Evolutionary conservation across 2,888 invertebrate genomes (phyloP).

Genomic region (Xestia rhomboidea): DNA sequence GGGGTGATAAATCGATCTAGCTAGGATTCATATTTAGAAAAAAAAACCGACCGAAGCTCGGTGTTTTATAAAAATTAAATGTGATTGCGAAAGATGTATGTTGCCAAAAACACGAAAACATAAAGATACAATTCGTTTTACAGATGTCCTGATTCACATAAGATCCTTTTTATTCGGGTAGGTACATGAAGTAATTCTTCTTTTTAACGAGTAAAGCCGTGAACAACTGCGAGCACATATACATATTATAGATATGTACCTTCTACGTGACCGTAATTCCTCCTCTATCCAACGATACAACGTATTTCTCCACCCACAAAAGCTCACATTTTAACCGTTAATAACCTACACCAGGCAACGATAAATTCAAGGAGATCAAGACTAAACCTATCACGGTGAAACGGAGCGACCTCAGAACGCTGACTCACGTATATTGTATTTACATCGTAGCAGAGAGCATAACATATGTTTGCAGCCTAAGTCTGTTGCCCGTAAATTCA

Average conservation of each 20-base stretch:
- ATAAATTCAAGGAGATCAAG: conserved; percentile 59
- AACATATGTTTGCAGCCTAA: conserved; percentile 61
- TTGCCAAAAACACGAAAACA: background rate
- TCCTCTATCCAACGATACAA: conserved; percentile 22
- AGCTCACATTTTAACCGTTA: conserved; percentile 28
- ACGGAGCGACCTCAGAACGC: conserved; percentile 46
- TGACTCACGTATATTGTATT: conserved; percentile 59
- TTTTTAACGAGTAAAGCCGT: background rate
- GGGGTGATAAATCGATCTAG: too few relatives aligned
- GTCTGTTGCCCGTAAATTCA: conserved; percentile 77
- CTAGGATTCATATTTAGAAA: too few relatives aligned
- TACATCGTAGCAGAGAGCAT: conserved; percentile 58
- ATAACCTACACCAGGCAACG: conserved; percentile 36
- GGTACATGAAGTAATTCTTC: background rate
- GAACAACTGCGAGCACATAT: background rate
- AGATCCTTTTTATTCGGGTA: background rate
- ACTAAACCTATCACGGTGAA: conserved; percentile 54
- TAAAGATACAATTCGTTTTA: too few relatives aligned
- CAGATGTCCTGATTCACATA: background rate
- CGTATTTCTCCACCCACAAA: conserved; percentile 37
- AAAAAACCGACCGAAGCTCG: too few relatives aligned
- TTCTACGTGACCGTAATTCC: conserved; percentile 40
- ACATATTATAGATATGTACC: background rate
- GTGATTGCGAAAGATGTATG: background rate
- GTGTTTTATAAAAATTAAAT: background rate